These are phyloP conservation scores for Neogobius melanostomus DNA, from an alignment of 2,113 vertebrate species.

Conservation along the genomic window DNA sequence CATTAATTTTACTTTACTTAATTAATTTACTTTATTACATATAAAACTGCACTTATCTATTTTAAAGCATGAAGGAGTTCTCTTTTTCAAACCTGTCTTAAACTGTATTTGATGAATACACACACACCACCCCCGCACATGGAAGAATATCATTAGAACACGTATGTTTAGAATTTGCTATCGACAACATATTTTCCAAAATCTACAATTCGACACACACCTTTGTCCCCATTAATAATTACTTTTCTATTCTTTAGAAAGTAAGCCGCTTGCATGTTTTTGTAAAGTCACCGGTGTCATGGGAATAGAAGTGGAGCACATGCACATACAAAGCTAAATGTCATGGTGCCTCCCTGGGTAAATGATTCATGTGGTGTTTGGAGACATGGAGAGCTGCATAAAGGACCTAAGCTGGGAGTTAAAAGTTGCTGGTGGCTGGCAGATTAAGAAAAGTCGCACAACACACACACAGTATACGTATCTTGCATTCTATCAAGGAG, in stretches of 20 bases:
- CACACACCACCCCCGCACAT: no score
- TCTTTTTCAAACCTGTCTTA: no score
- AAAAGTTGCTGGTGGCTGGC: slow-evolving; percentile 26
- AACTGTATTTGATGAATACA: no score
- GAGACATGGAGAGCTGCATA: slow-evolving; percentile 53
- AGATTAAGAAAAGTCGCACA: slow-evolving; percentile 31
- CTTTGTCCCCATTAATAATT: slow-evolving; percentile 36
- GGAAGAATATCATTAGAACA: not conserved
- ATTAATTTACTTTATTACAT: no score
- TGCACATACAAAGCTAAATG: slow-evolving; percentile 64
- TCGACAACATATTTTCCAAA: not conserved
- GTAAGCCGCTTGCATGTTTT: slow-evolving; percentile 62
- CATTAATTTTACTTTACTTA: no score
- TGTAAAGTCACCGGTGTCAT: slow-evolving; percentile 55
- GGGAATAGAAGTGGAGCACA: slow-evolving; percentile 62
- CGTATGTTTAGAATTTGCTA: not conserved
- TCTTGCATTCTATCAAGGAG: not conserved
- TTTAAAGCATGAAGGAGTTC: no score
- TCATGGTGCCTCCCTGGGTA: slow-evolving; percentile 61
- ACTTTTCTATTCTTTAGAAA: slow-evolving; percentile 43
- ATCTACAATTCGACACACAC: not conserved
- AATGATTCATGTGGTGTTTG: slow-evolving; percentile 54
- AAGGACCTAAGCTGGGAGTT: slow-evolving; percentile 38
- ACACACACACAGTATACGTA: not conserved
- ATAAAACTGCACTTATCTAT: no score